Evolutionary conservation across 2,113 vertebrate genomes (phyloP).

Genomic region (Ceyx margarethae): DNA sequence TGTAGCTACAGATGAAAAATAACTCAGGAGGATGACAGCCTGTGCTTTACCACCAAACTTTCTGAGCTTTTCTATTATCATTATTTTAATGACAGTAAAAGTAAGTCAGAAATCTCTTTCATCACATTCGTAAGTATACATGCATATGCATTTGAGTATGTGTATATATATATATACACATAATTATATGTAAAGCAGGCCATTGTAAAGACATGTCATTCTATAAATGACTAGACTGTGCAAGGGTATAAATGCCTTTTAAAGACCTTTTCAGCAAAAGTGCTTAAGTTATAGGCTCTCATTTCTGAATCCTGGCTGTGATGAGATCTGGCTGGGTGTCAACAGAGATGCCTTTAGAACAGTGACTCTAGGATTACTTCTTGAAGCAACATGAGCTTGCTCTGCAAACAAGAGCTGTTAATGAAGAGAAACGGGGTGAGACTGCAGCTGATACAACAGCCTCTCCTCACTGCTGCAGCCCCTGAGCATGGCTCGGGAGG

Average conservation of each 20-base stretch:
- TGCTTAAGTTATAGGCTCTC: not conserved
- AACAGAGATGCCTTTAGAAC: not conserved
- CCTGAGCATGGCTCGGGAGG: not conserved
- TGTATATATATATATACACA: rapidly evolving
- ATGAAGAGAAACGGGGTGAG: not conserved
- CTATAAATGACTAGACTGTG: not conserved
- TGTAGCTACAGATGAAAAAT: constrained; percentile 1
- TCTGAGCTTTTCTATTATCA: not conserved
- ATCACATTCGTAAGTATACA: not conserved
- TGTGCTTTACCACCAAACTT: not conserved
- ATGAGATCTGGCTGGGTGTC: not conserved
- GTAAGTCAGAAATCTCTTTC: not conserved
- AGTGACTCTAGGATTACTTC: not conserved
- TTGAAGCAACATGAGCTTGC: not conserved
- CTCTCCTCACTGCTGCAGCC: not conserved
- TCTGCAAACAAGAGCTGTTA: not conserved
- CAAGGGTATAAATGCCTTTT: constrained; percentile 18
- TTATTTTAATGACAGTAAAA: constrained; percentile 1
- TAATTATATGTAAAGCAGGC: not conserved
- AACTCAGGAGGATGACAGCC: not conserved
- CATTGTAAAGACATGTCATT: constrained; percentile 17
- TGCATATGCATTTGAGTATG: not conserved
- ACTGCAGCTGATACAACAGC: not conserved
- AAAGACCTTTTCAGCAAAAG: constrained; percentile 33
- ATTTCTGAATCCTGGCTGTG: not conserved